A percentile compares a stretch with the other conserved stretches of the same genome.
phyloP scores from a whole-genome alignment of 1,140 invertebrate species.

The Drosophila sucinea region DNA sequence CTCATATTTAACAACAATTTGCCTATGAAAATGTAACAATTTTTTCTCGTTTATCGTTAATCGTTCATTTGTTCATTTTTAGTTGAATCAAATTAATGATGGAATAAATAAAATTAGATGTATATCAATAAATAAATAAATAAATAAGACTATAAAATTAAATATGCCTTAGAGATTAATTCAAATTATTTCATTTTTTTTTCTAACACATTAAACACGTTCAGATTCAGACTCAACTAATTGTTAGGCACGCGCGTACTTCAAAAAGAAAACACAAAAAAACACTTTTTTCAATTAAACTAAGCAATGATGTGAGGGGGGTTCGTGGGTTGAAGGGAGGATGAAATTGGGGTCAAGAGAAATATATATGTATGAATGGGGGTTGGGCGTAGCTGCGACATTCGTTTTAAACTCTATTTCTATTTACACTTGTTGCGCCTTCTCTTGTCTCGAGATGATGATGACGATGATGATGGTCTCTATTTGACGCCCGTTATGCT shows the following conservation, averaged over 20 bases:
- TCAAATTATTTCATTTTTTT: slow-evolving; percentile 38
- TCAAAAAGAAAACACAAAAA: slow-evolving; percentile 22
- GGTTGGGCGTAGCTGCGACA: slow-evolving; percentile 36
- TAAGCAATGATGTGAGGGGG: slow-evolving; percentile 45
- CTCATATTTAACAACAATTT: slow-evolving; percentile 70
- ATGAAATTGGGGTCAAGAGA: slow-evolving; percentile 13
- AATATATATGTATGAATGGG: neutral
- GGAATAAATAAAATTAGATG: slow-evolving; percentile 16
- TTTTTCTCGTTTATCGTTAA: slow-evolving; percentile 35
- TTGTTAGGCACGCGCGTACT: slow-evolving; percentile 55
- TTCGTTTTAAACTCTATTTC: slow-evolving; percentile 60
- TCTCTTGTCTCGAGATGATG: neutral
- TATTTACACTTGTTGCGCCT: slow-evolving; percentile 68
- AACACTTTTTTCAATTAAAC: slow-evolving; percentile 52
- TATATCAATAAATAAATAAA: slow-evolving; percentile 65
- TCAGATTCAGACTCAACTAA: slow-evolving; percentile 64
- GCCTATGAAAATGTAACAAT: slow-evolving; percentile 76
- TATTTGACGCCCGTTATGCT: slow-evolving; percentile 90
- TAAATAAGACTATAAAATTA: slow-evolving; percentile 73
- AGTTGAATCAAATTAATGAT: slow-evolving; percentile 69
- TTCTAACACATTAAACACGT: slow-evolving; percentile 44
- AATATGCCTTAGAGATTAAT: slow-evolving; percentile 63
- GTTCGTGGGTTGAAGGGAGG: neutral
- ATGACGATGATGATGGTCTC: neutral
- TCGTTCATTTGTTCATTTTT: slow-evolving; percentile 32